phyloP scores from a whole-genome alignment of 2,888 invertebrate species.

The Synanthedon vespiformis region DNA sequence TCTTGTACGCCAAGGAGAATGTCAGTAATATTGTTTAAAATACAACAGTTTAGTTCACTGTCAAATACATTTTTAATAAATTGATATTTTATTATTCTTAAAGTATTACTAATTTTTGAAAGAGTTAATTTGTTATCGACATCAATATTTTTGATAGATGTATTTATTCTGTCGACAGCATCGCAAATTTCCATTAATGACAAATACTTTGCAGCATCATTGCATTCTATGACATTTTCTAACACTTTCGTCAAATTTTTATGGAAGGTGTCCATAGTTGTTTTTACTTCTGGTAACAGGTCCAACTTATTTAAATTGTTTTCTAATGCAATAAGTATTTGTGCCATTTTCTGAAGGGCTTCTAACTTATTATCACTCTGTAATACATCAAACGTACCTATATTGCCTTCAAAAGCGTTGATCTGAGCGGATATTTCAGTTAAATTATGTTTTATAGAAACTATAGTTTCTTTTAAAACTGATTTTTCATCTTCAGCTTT shows the following conservation, averaged over 20 bases:
- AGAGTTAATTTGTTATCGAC: slow-evolving; percentile 31
- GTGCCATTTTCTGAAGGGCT: slow-evolving; percentile 56
- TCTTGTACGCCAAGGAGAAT: slow-evolving; percentile 36
- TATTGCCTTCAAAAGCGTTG: slow-evolving; percentile 29
- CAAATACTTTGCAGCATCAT: slow-evolving; percentile 51
- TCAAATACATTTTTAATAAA: slow-evolving; percentile 40
- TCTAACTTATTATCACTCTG: slow-evolving; percentile 56
- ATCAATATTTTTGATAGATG: slow-evolving; percentile 37
- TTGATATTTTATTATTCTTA: slow-evolving; percentile 39
- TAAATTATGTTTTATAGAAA: slow-evolving; percentile 41
- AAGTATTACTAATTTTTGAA: slow-evolving; percentile 41
- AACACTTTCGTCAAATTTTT: slow-evolving; percentile 67
- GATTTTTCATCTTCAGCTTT: slow-evolving; percentile 27
- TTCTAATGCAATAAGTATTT: slow-evolving; percentile 52
- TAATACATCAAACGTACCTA: slow-evolving; percentile 48
- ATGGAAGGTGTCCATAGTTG: slow-evolving; percentile 44
- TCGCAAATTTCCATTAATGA: slow-evolving; percentile 49
- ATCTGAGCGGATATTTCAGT: slow-evolving; percentile 43
- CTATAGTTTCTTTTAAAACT: slow-evolving; percentile 36
- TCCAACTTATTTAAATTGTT: slow-evolving; percentile 45
- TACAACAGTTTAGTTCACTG: slow-evolving; percentile 36
- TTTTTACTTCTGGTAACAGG: slow-evolving; percentile 29
- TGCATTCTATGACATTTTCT: slow-evolving; percentile 68
- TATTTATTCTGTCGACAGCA: slow-evolving; percentile 42
- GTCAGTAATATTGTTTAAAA: slow-evolving; percentile 38